Conservation (phyloP, 2,113 vertebrate species). For the Phyllopteryx taeniolatus region DNA sequence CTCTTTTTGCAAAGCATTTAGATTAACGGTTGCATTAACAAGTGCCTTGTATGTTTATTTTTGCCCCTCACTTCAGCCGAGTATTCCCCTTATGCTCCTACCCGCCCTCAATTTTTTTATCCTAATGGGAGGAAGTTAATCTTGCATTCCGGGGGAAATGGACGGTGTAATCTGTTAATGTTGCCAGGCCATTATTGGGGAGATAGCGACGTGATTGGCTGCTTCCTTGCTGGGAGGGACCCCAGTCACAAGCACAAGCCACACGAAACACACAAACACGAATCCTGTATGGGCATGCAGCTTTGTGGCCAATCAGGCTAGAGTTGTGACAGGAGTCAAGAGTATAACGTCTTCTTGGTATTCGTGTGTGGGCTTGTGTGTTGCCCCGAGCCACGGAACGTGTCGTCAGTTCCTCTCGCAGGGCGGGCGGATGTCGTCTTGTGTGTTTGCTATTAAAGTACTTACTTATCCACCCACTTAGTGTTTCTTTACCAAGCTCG, state of each 20-base stretch:
- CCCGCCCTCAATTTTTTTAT: slow-evolving; percentile 17
- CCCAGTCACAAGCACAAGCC: slow-evolving; percentile 10
- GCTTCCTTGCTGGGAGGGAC: slow-evolving; percentile 25
- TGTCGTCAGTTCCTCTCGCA: slow-evolving; percentile 34
- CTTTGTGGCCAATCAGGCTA: not conserved
- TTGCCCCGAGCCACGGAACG: slow-evolving; percentile 31
- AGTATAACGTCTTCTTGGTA: not conserved
- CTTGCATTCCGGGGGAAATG: slow-evolving; percentile 42
- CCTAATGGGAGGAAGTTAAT: slow-evolving; percentile 49
- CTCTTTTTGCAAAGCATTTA: too few relatives aligned
- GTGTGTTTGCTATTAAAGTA: slow-evolving; percentile 50
- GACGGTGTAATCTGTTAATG: slow-evolving; percentile 63
- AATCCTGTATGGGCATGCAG: not conserved
- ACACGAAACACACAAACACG: not conserved
- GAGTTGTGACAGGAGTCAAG: not conserved
- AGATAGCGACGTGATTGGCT: slow-evolving; percentile 54
- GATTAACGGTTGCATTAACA: too few relatives aligned
- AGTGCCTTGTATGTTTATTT: not conserved
- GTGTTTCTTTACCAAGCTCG: slow-evolving; percentile 10
- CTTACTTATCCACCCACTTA: slow-evolving; percentile 46
- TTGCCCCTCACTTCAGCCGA: slow-evolving; percentile 11
- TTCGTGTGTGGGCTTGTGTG: slow-evolving; percentile 24
- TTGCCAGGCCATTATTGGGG: slow-evolving; percentile 35
- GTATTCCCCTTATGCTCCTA: slow-evolving; percentile 2
- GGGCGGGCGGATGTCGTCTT: slow-evolving; percentile 64